Base-by-base conservation (phyloP, 1,140 invertebrate species). In the Solenopsis fugax region DNA sequence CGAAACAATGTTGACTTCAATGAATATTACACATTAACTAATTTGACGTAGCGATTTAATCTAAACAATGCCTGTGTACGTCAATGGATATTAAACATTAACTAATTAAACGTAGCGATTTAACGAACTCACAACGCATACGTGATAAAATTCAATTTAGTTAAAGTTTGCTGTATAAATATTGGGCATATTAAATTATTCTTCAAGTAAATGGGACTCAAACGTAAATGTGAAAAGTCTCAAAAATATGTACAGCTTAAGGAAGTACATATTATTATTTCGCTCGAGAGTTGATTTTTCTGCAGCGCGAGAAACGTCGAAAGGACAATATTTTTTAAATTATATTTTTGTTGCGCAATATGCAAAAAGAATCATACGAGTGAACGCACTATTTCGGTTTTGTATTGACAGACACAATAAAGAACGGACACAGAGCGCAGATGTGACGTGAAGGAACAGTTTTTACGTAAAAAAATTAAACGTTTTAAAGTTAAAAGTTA, bases 351-450 rank as follows among this genome's bases (percentile, higher is more conserved):
- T 67, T 77, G 2, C 10, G 16, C 37, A 24, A 58, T 12, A 41
- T 76, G 29, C 12, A 69, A n/a, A 18, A 29, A 41, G 16, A 41
- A 71, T 37, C 34, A 6, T 34, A 18, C 64, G 64, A 54, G 13
- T 45, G n/a, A 71, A 64, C 16, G 10, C 18, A 34, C 12, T 34
- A 21, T 75, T 84, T 75, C 24, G 54, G 13, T 62, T 50, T 84
- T 60, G 58, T 37, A 18, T 73, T 3, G 29, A 72, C n/a, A 21
- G 12, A 34, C 12, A 18, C 18, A 62, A 52, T 62, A 56, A 67
- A 69, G 60, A 73, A 73, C n/a, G 60, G 12, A 21, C n/a, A 29
- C 29, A 29, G 21, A 29, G 21, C 9, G 6, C 12, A 37, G 4
- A 56, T 48, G 41, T 45, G 69, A 60, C 56, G 45, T 2, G 54